A percentile compares a stretch with the other conserved stretches of the same genome.
Evolutionary conservation across 35 echinoderm and acorn worm species (phyloP).

Genomic region (Patiria miniata): DNA sequence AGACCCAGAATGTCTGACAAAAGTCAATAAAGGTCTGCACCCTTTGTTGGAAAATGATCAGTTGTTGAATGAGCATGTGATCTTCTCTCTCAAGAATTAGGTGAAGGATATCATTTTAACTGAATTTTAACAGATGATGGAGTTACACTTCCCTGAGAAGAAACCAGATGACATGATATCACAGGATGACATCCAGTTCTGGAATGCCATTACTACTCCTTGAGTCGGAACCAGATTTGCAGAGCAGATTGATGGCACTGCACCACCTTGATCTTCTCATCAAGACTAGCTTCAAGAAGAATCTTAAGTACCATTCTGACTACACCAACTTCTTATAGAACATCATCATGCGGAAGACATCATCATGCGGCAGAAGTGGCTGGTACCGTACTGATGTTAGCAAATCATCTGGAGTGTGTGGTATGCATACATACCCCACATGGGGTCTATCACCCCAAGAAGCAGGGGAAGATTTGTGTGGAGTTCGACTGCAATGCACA

Average conservation of each 20-base stretch:
- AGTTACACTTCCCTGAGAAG: slow-evolving; percentile 48
- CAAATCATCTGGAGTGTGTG: too few species aligned
- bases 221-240: slow-evolving; percentile 12
- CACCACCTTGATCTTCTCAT: slow-evolving; percentile 44
- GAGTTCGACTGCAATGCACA: too few species aligned
- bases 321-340: slow-evolving; percentile 52
- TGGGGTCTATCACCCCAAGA: too few species aligned
- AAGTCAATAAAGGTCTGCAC: too few species aligned
- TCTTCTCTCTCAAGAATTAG: background rate
- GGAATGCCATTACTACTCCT: slow-evolving; percentile 83
- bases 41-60: background rate
- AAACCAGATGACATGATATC: too few species aligned
- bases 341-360: slow-evolving; percentile 32
- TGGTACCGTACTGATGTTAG: too few species aligned
- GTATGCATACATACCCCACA: too few species aligned
- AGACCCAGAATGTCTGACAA: too few species aligned
- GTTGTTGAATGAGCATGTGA: background rate
- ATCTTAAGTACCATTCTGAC: slow-evolving; percentile 30
- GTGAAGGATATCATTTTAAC: too few species aligned
- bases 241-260: slow-evolving; percentile 44
- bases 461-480: too few species aligned
- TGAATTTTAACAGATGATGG: slow-evolving; percentile 34
- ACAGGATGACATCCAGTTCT: too few species aligned
- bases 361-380: slow-evolving; percentile 65
- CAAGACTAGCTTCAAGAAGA: too few species aligned